phyloP scores from a whole-genome alignment of 2,797 vertebrate genomes.

The Sebastes cheni region DNA sequence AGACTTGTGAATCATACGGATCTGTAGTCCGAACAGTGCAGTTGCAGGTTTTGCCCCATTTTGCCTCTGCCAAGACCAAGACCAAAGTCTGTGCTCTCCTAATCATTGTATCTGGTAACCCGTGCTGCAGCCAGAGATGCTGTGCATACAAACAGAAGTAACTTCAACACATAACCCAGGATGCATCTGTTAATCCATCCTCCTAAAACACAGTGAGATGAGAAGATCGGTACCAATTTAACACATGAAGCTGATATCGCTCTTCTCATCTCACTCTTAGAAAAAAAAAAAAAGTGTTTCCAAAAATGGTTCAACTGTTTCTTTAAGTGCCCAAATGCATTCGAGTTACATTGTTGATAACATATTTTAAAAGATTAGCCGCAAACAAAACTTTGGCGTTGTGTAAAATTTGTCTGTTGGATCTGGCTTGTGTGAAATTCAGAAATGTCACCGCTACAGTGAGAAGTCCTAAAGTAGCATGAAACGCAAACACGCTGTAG shows the following conservation, averaged over 20 bases:
- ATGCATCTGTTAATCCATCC: not conserved
- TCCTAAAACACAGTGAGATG: not conserved
- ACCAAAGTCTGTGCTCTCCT: not conserved
- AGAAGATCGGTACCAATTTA: not conserved
- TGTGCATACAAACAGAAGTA: not conserved
- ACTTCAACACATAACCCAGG: not conserved
- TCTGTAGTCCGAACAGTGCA: not conserved
- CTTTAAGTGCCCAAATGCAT: not conserved
- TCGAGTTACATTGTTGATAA: not conserved
- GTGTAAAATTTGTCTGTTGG: constrained; percentile 8
- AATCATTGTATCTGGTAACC: not conserved
- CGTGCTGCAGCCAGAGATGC: not conserved
- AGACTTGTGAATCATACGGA: not conserved
- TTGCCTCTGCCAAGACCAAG: not conserved
- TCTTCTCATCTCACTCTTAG: not conserved
- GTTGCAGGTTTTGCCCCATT: not conserved
- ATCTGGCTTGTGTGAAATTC: constrained; percentile 48
- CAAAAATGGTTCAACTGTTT: not conserved
- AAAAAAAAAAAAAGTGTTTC: not conserved
- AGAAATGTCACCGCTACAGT: constrained; percentile 48
- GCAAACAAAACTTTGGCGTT: not conserved
- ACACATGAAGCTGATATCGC: not conserved
- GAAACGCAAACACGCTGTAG: constrained; percentile 50
- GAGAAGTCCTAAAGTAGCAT: constrained; percentile 43
- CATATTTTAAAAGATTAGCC: constrained; percentile 18